Conservation (phyloP, 2,888 invertebrate species). For the Catotricha subobsoleta region DNA sequence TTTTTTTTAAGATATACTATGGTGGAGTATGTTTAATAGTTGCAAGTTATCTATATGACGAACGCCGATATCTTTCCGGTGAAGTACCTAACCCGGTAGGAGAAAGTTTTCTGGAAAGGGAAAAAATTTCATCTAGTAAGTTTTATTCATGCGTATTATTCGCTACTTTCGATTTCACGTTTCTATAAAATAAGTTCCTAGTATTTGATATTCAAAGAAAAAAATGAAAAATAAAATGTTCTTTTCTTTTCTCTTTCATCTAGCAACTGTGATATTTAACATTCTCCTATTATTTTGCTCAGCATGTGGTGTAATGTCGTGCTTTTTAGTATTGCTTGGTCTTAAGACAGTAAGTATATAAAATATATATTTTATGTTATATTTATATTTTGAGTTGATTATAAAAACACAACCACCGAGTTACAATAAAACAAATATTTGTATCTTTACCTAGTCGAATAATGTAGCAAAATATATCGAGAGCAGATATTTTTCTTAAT, state of each 20-base stretch:
- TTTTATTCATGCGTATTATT: too few relatives aligned
- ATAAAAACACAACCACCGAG: background rate
- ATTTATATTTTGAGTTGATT: background rate
- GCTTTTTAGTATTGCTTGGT: conserved; percentile 42
- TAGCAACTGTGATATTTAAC: conserved; percentile 57
- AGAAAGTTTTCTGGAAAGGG: conserved; percentile 39
- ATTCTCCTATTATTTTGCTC: conserved; percentile 48
- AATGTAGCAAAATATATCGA: too few relatives aligned
- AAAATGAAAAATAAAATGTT: background rate
- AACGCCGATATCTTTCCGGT: conserved; percentile 44
- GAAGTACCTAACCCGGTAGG: conserved; percentile 35
- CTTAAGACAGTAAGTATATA: conserved; percentile 43
- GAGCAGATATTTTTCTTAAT: too few relatives aligned
- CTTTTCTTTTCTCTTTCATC: conserved; percentile 21
- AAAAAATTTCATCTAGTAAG: conserved; percentile 27
- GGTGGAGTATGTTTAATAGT: conserved; percentile 42
- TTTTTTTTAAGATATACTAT: conserved; percentile 43
- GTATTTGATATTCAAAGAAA: background rate
- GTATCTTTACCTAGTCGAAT: too few relatives aligned
- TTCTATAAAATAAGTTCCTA: background rate
- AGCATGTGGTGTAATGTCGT: conserved; percentile 46
- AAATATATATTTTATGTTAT: background rate
- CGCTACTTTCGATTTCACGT: too few relatives aligned
- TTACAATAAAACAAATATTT: too few relatives aligned
- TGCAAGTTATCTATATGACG: conserved; percentile 44